Evolutionary conservation across 2,888 invertebrate species (phyloP).

Genomic region (Stenoptilia bipunctidactyla): DNA sequence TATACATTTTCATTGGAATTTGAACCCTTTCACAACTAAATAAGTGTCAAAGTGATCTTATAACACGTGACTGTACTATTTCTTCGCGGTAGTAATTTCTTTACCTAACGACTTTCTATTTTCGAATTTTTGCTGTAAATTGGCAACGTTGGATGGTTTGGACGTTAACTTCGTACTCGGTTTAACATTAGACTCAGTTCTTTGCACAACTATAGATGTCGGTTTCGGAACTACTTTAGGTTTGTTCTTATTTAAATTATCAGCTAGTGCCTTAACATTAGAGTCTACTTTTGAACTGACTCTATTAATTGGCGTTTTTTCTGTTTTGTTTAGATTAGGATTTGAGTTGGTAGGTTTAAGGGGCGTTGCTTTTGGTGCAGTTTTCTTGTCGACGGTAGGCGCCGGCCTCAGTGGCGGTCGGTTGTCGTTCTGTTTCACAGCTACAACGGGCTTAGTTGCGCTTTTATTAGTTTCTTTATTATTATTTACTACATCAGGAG

Average conservation of each 20-base stretch:
- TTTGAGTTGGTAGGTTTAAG: slow-evolving; percentile 37
- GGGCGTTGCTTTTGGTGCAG: slow-evolving; percentile 32
- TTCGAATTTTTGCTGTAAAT: slow-evolving; percentile 85
- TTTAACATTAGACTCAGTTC: slow-evolving; percentile 39
- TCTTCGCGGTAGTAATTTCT: slow-evolving; percentile 43
- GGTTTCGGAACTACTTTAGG: slow-evolving; percentile 62
- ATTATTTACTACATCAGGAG: slow-evolving; percentile 74
- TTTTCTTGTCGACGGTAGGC: slow-evolving; percentile 50
- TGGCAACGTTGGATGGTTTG: slow-evolving; percentile 79
- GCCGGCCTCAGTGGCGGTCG: slow-evolving; percentile 47
- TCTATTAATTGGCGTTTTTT: slow-evolving; percentile 38
- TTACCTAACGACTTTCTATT: slow-evolving; percentile 62
- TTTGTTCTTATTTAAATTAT: slow-evolving; percentile 59
- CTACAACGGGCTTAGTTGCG: slow-evolving; percentile 49
- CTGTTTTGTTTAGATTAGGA: slow-evolving; percentile 34
- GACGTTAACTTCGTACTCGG: slow-evolving; percentile 60
- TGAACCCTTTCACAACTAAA: too few relatives aligned
- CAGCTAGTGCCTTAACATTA: slow-evolving; percentile 55
- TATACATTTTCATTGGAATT: too few relatives aligned
- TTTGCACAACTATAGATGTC: slow-evolving; percentile 28
- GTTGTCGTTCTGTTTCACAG: slow-evolving; percentile 48
- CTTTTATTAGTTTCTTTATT: slow-evolving; percentile 55
- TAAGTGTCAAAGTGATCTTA: too few relatives aligned
- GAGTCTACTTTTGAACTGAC: slow-evolving; percentile 48
- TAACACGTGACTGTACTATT: slow-evolving; percentile 23